Evolutionary conservation across 2,888 invertebrate genomes (phyloP), one percentile per base, ranked within the genome.

Genomic region (Drosophila birchii): DNA sequence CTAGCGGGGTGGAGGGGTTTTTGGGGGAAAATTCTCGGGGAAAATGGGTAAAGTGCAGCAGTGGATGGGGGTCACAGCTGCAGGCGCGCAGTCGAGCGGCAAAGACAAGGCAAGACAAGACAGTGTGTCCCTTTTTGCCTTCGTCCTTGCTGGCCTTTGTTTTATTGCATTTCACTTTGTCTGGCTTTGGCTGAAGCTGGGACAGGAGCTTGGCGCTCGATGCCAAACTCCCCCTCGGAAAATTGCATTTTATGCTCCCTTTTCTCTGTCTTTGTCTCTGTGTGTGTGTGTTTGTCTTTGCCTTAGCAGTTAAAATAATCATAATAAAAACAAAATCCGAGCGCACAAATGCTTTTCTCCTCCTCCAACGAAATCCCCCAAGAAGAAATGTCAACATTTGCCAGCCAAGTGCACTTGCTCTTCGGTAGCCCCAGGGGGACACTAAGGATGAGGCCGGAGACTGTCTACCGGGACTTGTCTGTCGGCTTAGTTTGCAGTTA

Each of bases 291-390:
- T 87, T 77, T 81, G 81, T 68, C 72, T 85, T 85, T 81, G 78
- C 75, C 78, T 76, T 85, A 71, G 72, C 82, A 87, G 87, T 87
- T 83, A 87, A 87, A 83, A 83, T 85, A 87, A 87, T 83, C 83
- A 83, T 87, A 83, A 83, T 87, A 83, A 83, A 83, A 87, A 87
- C 87, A 87, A 81, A 83, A 83, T 87, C 80, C 79, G 20, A 72
- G 78, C 63, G 68, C 72, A 75, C 73, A 75, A 83, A 69, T 78
- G 73, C 34, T 58, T 9, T 72, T 67, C 34, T 57, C n/a, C 29
- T 53, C 1, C 53, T 23, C 14, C 23, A 20, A 44, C 20, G 18
- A 64, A 64, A 58, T 58, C 47, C 74, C 58, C 73, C 53, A 69
- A 76, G 69, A 74, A 77, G 77, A 68, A 81, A 79, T 83, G 87